Evolutionary conservation across 2,113 vertebrate genomes (phyloP), one percentile per base, ranked within the genome.

Genomic region (Dicaeum eximium): DNA sequence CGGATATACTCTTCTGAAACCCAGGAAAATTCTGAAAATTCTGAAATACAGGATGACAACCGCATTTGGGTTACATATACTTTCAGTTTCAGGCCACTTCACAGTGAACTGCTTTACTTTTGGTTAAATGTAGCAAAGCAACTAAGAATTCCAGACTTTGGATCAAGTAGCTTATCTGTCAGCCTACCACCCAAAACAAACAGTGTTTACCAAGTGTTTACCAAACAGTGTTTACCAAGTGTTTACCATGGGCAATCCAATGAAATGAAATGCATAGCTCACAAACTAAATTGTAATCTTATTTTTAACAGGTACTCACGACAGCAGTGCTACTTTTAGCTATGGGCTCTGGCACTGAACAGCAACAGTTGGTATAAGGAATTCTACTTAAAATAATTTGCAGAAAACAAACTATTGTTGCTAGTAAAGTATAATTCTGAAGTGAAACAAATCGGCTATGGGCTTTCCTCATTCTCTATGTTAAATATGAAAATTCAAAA

Each of bases 341-440:
- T 64, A 31, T 23, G 5, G 13, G 24, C 45, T 90, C 72, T 86
- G 51, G 51, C 47, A 50, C 11, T 38, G 18, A 67, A 67, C 21
- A 65, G 66, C 15, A 42, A 44, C 25, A 53, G 44, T 0, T 66
- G 24, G 33, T 48, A 6, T 9, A 82, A 61, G n/a, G 28, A 77
- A 85, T 92, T 88, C 42, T 66, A 73, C 33, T 65, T 30, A 67
- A 85, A 79, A 66, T 40, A 64, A 92, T 56, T 48, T 65, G 30
- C 61, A 88, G 48, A 77, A 88, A 75, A 74, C 10, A 15, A 56
- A 53, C 14, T 65, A 80, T 38, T 47, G 21, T 50, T 50, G 13
- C 25, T 47, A 61, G 51, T 30, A 74, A 81, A 70, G 10, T 14
- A 22, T 53, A n/a, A 33, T 20, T 30, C 48, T n/a, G 61, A 69